Evolutionary conservation across 2,888 invertebrate genomes (phyloP).

Genomic region (Apoda limacodes): DNA sequence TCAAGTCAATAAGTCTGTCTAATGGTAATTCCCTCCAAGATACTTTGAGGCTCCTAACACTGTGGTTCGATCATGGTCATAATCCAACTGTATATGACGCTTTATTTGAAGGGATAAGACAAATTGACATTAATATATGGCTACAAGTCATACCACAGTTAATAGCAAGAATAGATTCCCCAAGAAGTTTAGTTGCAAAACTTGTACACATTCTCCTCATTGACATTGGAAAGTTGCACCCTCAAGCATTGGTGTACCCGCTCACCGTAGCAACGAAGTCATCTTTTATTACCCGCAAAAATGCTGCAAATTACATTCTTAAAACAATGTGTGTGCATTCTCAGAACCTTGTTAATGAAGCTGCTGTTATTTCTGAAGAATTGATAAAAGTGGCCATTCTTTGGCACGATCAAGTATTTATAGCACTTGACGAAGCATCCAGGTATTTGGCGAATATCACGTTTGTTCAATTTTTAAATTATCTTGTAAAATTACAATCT

Average conservation of each 20-base stretch:
- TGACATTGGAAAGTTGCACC: conserved; percentile 97
- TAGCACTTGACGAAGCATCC: conserved; percentile 92
- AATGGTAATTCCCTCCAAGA: conserved; percentile 95
- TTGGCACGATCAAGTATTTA: conserved; percentile 93
- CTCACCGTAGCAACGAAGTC: conserved; percentile 97
- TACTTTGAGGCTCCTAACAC: conserved; percentile 89
- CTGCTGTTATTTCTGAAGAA: conserved; percentile 95
- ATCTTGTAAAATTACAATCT: no score
- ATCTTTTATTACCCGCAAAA: conserved; percentile 82
- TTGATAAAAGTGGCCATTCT: conserved; percentile 97
- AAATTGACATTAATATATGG: conserved; percentile 98
- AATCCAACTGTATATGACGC: conserved; percentile 93
- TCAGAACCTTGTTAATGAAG: conserved; percentile 91
- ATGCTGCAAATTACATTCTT: conserved; percentile 93
- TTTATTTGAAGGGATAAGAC: conserved; percentile 89
- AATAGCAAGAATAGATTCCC: conserved; percentile 97
- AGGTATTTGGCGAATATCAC: conserved; percentile 32
- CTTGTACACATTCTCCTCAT: conserved; percentile 93
- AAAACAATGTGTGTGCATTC: conserved; percentile 96
- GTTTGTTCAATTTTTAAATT: neutral
- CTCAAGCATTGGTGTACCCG: conserved; percentile 97
- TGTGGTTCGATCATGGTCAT: conserved; percentile 99
- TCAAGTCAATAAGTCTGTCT: conserved; percentile 92
- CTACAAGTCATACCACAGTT: conserved; percentile 98
- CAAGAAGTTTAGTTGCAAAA: conserved; percentile 87